Conservation (phyloP, 1,140 invertebrate species). For the Aporrectodea caliginosa region DNA sequence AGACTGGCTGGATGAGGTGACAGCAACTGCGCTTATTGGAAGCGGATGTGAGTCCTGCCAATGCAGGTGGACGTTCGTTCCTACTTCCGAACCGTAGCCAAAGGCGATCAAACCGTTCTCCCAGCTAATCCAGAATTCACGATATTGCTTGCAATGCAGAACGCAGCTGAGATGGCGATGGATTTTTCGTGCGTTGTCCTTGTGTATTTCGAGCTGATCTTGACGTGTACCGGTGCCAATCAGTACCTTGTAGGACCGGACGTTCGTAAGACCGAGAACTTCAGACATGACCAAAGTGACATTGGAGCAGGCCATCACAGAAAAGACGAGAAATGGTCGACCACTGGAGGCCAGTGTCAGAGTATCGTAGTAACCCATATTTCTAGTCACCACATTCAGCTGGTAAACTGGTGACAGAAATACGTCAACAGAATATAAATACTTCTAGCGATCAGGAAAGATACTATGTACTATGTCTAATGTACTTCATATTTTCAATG, state of each 20-base stretch:
- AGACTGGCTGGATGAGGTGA: background rate
- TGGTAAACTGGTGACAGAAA: background rate
- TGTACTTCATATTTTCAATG: too few species aligned
- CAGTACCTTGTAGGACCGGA: background rate
- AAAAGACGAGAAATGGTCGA: conserved; percentile 4
- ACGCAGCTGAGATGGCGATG: background rate
- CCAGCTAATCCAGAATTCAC: conserved; percentile 9
- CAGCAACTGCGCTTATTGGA: background rate
- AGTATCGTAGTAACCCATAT: background rate
- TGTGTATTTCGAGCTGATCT: background rate
- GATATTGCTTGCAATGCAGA: conserved; percentile 6
- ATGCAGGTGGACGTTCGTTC: background rate
- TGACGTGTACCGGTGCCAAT: background rate
- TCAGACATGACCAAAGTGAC: background rate
- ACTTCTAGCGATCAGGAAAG: too few species aligned
- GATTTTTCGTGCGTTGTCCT: background rate
- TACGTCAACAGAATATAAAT: too few species aligned
- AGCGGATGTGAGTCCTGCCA: conserved; percentile 9
- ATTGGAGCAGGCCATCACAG: conserved; percentile 5
- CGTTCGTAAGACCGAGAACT: background rate
- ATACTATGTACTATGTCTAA: too few species aligned
- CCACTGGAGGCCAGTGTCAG: background rate
- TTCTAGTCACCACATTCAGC: background rate
- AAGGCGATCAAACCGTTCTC: conserved; percentile 3
- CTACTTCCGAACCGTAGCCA: conserved; percentile 2